Evolutionary conservation across 1,140 invertebrate genomes (phyloP).

Genomic region (Macrobrachium rosenbergii): DNA sequence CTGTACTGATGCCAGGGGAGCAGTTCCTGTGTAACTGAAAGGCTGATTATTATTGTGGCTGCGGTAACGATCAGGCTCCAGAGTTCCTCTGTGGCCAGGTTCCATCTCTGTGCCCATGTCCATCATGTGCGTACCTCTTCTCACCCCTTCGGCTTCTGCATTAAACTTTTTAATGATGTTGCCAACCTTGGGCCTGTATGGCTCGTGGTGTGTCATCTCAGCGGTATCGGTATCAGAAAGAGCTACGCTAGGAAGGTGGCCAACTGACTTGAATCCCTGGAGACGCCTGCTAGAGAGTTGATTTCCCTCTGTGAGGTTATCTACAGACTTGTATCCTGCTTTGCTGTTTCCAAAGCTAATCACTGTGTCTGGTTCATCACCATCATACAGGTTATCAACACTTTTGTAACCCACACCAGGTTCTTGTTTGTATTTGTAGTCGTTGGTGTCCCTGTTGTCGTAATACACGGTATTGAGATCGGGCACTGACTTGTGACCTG

Average conservation of each 20-base stretch:
- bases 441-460: conserved; percentile 23
- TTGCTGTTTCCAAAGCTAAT: neutral
- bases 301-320: conserved; percentile 1
- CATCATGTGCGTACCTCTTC: neutral
- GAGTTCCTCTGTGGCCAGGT: conserved; percentile 56
- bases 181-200: conserved; percentile 51
- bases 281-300: neutral
- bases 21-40: conserved; percentile 78
- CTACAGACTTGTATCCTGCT: conserved; percentile 36
- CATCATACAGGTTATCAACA: neutral
- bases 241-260: conserved; percentile 19
- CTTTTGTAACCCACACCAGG: neutral
- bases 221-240: conserved; percentile 31
- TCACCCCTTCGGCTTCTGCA: conserved; percentile 25
- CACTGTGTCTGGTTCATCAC: neutral
- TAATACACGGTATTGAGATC: conserved; percentile 40
- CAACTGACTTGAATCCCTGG: conserved; percentile 42
- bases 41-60: conserved; percentile 81
- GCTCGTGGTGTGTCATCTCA: neutral
- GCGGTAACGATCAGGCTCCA: conserved; percentile 75
- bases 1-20: conserved; percentile 22
- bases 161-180: conserved; percentile 62
- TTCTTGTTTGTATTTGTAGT: conserved; percentile 2
- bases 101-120: conserved; percentile 27
- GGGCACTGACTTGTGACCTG: conserved; percentile 55